Evolutionary conservation across 1,140 invertebrate genomes (phyloP), one percentile per base, ranked within the genome.

Genomic region (Tetramorium simillimum): DNA sequence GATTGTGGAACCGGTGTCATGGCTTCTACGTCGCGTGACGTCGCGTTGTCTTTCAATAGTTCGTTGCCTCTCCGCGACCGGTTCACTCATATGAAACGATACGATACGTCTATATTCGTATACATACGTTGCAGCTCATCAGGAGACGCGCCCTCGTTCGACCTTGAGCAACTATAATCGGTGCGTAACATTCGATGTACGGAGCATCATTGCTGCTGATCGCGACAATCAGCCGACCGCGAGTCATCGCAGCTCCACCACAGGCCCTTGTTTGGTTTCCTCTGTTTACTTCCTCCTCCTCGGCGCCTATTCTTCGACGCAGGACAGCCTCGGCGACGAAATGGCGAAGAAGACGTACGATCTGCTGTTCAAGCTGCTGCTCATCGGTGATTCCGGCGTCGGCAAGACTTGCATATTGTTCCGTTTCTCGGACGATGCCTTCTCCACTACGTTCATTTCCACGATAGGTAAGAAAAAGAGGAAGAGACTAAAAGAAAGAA

Each of bases 391-490:
- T 96, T 99, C 98, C 86, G 99, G 99, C 88, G 99, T 99, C 86
- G 99, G 99, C 91, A 99, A 99, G 96, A 99, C 99, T 72, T 99
- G 99, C 96, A 98, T 99, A 94, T 96, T 99, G 85, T 99, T 99
- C 95, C 97, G 99, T 95, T 99, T 99, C 96, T 99, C 98, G 73
- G 99, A 99, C 95, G 99, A 99, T 96, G 98, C 99, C 82, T 99
- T 99, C 95, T 99, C 99, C 93, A 98, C 99, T 46, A 99, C 99
- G 72, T 99, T 99, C 96, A 99, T 99, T 94, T 99, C 98, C 76
- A 99, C 99, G 62, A 99, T 99, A 96, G 99, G 98, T 99, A 95
- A 97, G 96, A 95, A 63, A 82, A 9, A 77, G n/a, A 75, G 12
- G 72, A 4, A 56, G 12, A 37, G 37, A 58, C 9, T 0, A 62